Evolutionary conservation across 2,113 vertebrate genomes (phyloP).

Genomic region (Taurulus bubalis): DNA sequence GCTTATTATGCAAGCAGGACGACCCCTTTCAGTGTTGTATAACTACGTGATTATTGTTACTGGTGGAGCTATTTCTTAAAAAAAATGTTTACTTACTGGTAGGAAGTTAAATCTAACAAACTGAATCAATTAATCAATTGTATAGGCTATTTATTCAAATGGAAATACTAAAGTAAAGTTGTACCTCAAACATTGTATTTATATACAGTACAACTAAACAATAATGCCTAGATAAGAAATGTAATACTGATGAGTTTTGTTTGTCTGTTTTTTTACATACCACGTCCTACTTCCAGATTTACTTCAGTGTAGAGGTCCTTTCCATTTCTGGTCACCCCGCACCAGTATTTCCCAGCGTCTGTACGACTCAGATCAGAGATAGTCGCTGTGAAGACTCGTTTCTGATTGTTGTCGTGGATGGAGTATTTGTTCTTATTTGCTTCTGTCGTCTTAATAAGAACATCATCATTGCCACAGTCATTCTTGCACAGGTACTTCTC

Average conservation of each 20-base stretch:
- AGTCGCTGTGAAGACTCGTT: background rate
- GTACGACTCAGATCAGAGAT: background rate
- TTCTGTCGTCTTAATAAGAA: slow-evolving; percentile 10
- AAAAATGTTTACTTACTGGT: background rate
- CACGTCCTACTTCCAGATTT: slow-evolving; percentile 12
- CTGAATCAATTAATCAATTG: background rate
- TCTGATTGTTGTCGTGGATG: background rate
- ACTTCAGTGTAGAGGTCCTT: slow-evolving; percentile 52
- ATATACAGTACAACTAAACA: background rate
- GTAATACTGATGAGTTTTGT: background rate
- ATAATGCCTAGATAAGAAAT: background rate
- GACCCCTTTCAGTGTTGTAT: no score
- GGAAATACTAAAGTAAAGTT: background rate
- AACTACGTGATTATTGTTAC: no score
- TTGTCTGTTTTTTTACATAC: slow-evolving; percentile 4
- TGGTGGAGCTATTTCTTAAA: background rate
- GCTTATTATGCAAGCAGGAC: background rate
- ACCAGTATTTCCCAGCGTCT: slow-evolving; percentile 54
- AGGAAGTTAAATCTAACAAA: background rate
- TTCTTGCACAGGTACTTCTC: slow-evolving; percentile 63
- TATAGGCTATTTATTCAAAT: background rate
- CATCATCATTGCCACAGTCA: background rate
- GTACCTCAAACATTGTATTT: no score
- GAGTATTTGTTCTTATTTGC: slow-evolving; percentile 7
- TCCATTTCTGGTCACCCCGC: slow-evolving; percentile 2